phyloP scores from a whole-genome alignment of 2,113 vertebrate genomes.

The Mustela lutreola region DNA sequence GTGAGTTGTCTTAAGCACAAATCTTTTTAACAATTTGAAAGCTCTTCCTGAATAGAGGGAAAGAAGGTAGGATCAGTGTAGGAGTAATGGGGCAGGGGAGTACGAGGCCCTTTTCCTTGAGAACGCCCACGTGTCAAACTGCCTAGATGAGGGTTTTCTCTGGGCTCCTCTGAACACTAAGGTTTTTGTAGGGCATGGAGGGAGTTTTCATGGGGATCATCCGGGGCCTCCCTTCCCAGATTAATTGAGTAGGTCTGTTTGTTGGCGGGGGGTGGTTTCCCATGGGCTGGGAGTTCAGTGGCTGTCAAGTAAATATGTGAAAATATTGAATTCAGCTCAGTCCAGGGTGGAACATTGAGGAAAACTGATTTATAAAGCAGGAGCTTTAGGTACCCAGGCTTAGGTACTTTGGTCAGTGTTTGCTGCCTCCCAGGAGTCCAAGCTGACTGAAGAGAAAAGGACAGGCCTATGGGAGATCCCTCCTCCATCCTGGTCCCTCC shows the following conservation, averaged over 20 bases:
- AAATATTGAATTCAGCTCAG: no score
- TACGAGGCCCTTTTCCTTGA: not conserved
- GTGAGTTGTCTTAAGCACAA: no score
- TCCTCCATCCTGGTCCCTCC: not conserved
- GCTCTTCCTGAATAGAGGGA: conserved; percentile 86
- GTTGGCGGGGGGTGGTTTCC: no score
- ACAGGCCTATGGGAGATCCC: not conserved
- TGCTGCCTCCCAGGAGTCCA: not conserved
- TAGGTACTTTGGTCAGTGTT: no score
- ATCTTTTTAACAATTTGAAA: no score
- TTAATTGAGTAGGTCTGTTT: no score
- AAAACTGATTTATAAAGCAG: not conserved
- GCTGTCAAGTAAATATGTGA: not conserved
- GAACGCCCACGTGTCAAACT: not conserved
- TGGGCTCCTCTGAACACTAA: no score
- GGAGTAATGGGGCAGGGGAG: no score
- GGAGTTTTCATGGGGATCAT: no score
- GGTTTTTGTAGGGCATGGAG: no score
- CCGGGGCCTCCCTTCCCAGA: no score
- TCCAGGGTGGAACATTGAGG: not conserved
- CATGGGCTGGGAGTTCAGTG: no score
- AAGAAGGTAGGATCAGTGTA: not conserved
- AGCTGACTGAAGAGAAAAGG: not conserved
- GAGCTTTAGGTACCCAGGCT: not conserved
- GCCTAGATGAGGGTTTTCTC: not conserved